Base-by-base conservation (phyloP, 2,888 invertebrate genomes). In the Pachymerium ferrugineum region DNA sequence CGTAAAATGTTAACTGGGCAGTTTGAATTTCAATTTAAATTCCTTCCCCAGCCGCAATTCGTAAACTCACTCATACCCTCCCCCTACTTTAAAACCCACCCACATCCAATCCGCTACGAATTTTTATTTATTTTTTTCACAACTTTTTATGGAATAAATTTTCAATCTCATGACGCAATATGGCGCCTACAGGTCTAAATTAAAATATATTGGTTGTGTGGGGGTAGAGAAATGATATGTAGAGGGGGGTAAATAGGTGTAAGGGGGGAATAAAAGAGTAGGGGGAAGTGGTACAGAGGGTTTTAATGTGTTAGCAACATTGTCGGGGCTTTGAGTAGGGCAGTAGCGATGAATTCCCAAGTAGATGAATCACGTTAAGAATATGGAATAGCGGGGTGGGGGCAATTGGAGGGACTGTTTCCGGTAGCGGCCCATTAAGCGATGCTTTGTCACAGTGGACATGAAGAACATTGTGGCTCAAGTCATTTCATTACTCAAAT, bases 311-410 rank as follows among this genome's bases (percentile, higher is more conserved):
- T 25, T 62, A 28, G 62, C 62, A n/a, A 62, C 62, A 62, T 62
- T 62, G 62, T 62, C n/a, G 47, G 16, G 47, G 47, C 47, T 19
- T 47, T 62, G 25, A 62, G 62, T 62, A 62, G 28, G 62, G 14
- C 47, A 62, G n/a, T n/a, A 62, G 62, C 14, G 62, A 62, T 62
- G 62, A 62, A 62, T 62, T 62, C 62, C 62, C 12, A 62, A 62
- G 62, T 62, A 62, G 62, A 62, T 62, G 62, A 62, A 62, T 62
- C 62, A 62, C 62, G 28, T 10, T 1, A 62, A 62, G 38, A 12
- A 38, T n/a, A n/a, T n/a, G n/a, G 25, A 62, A 25, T 62, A 62
- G 12, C 25, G 62, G 62, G 62, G 5, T 62, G 47, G 19, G 47
- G 19, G 42, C 62, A 62, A 62, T 62, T 62, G 62, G 62, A 6